Evolutionary conservation across 92 coral and sea anemone species (phyloP).

Genomic region (Muricea muricata): DNA sequence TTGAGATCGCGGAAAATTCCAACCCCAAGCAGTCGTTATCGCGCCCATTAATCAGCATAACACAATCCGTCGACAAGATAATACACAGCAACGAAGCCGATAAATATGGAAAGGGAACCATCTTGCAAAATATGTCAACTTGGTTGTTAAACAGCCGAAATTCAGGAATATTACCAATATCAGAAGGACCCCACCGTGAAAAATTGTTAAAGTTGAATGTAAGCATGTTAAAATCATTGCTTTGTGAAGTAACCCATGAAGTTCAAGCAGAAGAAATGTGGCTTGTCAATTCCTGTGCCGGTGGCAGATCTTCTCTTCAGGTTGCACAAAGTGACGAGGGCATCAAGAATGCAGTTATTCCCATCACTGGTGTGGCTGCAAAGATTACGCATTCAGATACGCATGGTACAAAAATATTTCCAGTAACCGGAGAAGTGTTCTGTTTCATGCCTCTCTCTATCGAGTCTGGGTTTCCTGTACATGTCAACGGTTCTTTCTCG

Average conservation of each 20-base stretch:
- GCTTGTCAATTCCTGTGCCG: constrained; percentile 67
- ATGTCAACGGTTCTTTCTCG: constrained; percentile 75
- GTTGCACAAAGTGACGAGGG: constrained; percentile 74
- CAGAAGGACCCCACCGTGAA: background rate
- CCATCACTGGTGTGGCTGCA: constrained; percentile 71
- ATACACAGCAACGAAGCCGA: background rate
- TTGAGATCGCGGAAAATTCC: constrained; percentile 54
- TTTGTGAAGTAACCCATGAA: constrained; percentile 4
- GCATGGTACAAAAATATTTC: constrained; percentile 17
- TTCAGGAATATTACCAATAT: background rate
- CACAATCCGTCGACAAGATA: background rate
- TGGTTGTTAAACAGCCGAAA: background rate
- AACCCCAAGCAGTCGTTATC: constrained; percentile 10
- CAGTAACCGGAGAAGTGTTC: constrained; percentile 72
- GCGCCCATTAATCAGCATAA: background rate
- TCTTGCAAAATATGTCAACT: background rate
- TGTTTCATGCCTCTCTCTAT: constrained; percentile 83
- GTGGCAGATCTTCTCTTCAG: constrained; percentile 52
- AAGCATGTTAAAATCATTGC: constrained; percentile 51
- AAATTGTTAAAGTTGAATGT: background rate
- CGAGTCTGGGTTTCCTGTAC: constrained; percentile 81
- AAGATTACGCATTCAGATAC: constrained; percentile 19
- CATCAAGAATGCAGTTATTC: constrained; percentile 59
- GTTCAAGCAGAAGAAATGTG: constrained; percentile 49
- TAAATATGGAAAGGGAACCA: background rate